Conservation (phyloP, 2,113 vertebrate species). For the Opisthocomus hoazin region DNA sequence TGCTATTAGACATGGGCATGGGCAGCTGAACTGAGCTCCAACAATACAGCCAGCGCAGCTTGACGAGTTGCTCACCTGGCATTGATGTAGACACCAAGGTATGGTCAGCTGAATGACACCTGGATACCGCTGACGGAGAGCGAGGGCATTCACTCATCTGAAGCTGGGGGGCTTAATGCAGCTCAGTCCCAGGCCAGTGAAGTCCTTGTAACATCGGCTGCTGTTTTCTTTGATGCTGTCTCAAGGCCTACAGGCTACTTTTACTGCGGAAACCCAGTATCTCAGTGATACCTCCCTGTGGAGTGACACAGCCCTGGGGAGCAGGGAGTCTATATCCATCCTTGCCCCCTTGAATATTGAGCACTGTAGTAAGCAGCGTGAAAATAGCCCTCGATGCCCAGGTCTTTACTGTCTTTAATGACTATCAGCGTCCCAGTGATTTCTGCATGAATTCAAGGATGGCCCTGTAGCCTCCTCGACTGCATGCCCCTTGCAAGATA, state of each 20-base stretch:
- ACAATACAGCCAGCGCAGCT: neutral
- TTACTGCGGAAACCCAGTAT: neutral
- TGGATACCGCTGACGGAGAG: neutral
- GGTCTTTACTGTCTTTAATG: neutral
- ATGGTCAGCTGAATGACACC: neutral
- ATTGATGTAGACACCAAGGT: neutral
- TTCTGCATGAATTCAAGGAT: neutral
- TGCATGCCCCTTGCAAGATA: fast-evolving
- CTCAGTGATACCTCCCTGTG: fast-evolving
- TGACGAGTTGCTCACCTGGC: neutral
- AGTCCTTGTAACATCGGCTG: neutral
- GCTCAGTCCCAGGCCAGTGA: neutral
- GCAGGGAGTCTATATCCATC: neutral
- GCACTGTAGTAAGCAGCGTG: neutral
- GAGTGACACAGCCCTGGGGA: neutral
- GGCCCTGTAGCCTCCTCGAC: neutral
- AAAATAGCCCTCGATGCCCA: neutral
- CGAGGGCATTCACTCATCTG: neutral
- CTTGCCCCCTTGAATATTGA: neutral
- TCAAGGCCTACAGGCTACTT: neutral
- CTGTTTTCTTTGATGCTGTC: neutral
- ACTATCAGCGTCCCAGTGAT: neutral
- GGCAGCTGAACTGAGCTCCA: neutral
- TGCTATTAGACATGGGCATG: neutral
- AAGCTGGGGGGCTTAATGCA: neutral